Evolutionary conservation across 2,888 invertebrate genomes (phyloP), one percentile per base, ranked within the genome.

Genomic region (Strigamia crassipes): DNA sequence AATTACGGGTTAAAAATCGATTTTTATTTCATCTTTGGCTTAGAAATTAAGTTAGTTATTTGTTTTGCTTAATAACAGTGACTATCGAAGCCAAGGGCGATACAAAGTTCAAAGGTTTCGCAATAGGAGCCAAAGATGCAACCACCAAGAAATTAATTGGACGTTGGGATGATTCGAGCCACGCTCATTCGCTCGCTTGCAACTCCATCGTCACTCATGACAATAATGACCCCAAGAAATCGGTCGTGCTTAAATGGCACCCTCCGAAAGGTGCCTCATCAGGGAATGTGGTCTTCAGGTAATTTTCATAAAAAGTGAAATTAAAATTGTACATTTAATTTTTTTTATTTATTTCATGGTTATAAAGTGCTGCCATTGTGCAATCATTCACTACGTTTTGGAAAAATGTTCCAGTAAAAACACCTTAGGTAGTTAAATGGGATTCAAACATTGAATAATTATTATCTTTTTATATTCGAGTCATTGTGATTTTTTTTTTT

Each of bases 221-320:
- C 21, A 21, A 79, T 38, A 31, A 31, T 34, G 15, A 27, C 31
- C 38, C 34, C 27, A 79, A 79, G 41, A 79, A 41, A 21, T 18
- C 18, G 34, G 38, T 79, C 13, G n/a, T 34, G 13, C 38, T 79
- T 18, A 79, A 21, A 41, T 79, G 79, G 79, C 34, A 79, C 13
- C 38, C 79, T 79, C 79, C 79, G 13, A 79, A 79, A 79, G 79
- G 79, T 8, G 12, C 51, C 6, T 79, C 79, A 15, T 79, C 79
- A 38, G 79, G 79, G 10, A 34, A 27, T 21, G 79, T 79, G 15
- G 38, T 34, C 10, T 79, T 79, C 41, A 38, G 27, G 79, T 77
- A 79, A 79, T 79, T 21, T 41, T 34, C 0, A 34, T 2, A 38
- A n/a, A 31, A 13, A 79, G 31, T 77, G 6, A 31, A 31, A n/a